phyloP scores from a whole-genome alignment of 2,797 vertebrate species.

The Anniella stebbinsi region DNA sequence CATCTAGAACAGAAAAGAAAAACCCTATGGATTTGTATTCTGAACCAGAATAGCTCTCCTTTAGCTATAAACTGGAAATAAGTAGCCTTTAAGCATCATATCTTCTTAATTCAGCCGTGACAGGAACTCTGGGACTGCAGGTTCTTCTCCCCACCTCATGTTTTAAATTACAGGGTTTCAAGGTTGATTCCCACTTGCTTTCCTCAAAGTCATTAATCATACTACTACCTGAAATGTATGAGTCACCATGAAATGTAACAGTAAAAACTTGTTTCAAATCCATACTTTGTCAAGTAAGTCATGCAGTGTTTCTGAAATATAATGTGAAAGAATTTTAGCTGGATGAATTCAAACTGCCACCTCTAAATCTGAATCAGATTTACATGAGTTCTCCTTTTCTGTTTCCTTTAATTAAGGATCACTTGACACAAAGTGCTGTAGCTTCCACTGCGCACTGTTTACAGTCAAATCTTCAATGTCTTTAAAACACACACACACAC shows the following conservation, averaged over 20 bases:
- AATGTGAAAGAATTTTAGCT: neutral
- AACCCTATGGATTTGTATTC: neutral
- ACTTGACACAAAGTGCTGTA: neutral
- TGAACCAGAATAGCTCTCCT: neutral
- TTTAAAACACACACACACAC: neutral
- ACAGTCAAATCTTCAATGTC: neutral
- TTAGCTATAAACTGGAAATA: neutral
- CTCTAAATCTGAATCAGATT: constrained; percentile 1
- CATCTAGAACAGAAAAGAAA: too few species aligned
- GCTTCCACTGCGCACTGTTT: neutral
- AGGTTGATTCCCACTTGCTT: neutral
- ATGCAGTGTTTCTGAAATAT: neutral
- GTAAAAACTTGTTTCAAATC: constrained; percentile 8
- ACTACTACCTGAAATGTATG: neutral
- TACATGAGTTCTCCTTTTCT: neutral
- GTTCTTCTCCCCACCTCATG: neutral
- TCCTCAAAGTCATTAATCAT: neutral
- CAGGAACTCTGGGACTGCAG: too few species aligned
- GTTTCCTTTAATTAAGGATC: neutral
- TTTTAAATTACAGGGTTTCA: neutral
- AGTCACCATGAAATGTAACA: neutral
- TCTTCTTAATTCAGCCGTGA: too few species aligned
- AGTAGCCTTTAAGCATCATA: too few species aligned
- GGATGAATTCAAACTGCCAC: neutral
- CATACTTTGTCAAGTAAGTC: neutral